phyloP scores from a whole-genome alignment of 2,888 invertebrate species.

The Heliconius aoede region DNA sequence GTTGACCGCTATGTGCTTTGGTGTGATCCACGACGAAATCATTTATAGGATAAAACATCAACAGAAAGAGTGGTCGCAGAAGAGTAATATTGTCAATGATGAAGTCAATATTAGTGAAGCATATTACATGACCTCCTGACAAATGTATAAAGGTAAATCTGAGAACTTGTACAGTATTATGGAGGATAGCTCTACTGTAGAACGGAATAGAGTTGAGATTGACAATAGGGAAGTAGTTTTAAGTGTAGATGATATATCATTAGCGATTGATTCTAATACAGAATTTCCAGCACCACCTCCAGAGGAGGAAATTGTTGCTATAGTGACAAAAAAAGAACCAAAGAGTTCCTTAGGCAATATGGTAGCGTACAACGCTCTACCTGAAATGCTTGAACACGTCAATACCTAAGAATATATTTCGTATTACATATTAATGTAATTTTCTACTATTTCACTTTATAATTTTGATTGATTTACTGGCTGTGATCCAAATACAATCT shows the following conservation, averaged over 20 bases:
- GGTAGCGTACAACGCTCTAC: slow-evolving; percentile 81
- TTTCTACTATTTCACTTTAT: slow-evolving; percentile 37
- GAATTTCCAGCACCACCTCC: slow-evolving; percentile 75
- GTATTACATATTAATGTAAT: slow-evolving; percentile 31
- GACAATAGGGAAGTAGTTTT: slow-evolving; percentile 80
- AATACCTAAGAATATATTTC: slow-evolving; percentile 57
- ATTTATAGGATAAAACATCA: slow-evolving; percentile 91
- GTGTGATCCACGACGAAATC: slow-evolving; percentile 94
- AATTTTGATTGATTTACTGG: slow-evolving; percentile 58
- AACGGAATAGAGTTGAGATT: slow-evolving; percentile 77
- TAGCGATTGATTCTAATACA: slow-evolving; percentile 62
- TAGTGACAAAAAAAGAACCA: slow-evolving; percentile 80
- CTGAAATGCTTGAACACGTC: slow-evolving; percentile 80
- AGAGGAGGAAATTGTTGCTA: slow-evolving; percentile 80
- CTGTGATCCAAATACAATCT: slow-evolving; percentile 56
- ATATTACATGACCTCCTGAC: slow-evolving; percentile 89
- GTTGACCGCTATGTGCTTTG: slow-evolving; percentile 95
- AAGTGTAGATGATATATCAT: slow-evolving; percentile 79
- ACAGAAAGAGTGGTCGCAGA: slow-evolving; percentile 85
- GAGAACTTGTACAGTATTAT: slow-evolving; percentile 84
- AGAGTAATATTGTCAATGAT: slow-evolving; percentile 86
- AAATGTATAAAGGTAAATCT: slow-evolving; percentile 85
- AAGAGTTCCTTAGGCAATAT: slow-evolving; percentile 76
- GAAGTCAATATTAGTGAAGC: slow-evolving; percentile 86
- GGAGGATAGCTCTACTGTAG: slow-evolving; percentile 76